Evolutionary conservation across 2,113 vertebrate species (phyloP), one percentile per base, ranked within the genome.

Genomic region (Peromyscus californicus): DNA sequence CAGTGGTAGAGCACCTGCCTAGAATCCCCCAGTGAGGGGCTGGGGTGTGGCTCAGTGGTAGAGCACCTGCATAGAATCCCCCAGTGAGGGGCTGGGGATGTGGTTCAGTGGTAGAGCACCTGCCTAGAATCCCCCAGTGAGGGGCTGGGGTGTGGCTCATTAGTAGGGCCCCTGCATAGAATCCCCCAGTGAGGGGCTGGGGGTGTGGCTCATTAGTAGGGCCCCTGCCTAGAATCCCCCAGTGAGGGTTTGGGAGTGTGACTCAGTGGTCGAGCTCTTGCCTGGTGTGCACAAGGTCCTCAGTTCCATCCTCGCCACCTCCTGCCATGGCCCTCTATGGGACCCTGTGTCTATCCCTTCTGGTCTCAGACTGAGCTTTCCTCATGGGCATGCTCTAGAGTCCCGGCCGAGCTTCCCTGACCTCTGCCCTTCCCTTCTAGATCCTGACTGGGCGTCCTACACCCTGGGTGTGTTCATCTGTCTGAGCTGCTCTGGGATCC

Each of bases 381-480:
- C 24, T 59, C 22, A 12, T n/a, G 5, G 17, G 13, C 3, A 31
- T 39, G 63, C 21, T 13, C 22, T 15, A 12, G 90, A 39, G 5
- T 83, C 36, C 61, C 7, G 29, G 24, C 29, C 0, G 10, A 59
- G 59, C 78, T 24, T 59, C 86, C 29, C 17, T 72, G 78, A 63
- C n/a, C 0, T 48, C 63, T 21, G 45, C 8, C 86, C 91, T 83
- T 98, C n/a, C 33, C 59, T 98, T 98, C 17, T 98, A 99, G 99
- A 99, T 96, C 99, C 99, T 0, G 99, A 99, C 97, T 99, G 99
- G 99, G 99, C 99, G 0, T 99, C 99, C 7, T 98, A 99, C 97
- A 99, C 99, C 90, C 97, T 99, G 7, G 99, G 99, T 16, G 99
- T 99, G 96, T 99, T 99, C 97, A 98, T 99, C 97, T 99, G 99